Evolutionary conservation across 2,888 invertebrate genomes (phyloP).

Genomic region (Saturnia japonica): DNA sequence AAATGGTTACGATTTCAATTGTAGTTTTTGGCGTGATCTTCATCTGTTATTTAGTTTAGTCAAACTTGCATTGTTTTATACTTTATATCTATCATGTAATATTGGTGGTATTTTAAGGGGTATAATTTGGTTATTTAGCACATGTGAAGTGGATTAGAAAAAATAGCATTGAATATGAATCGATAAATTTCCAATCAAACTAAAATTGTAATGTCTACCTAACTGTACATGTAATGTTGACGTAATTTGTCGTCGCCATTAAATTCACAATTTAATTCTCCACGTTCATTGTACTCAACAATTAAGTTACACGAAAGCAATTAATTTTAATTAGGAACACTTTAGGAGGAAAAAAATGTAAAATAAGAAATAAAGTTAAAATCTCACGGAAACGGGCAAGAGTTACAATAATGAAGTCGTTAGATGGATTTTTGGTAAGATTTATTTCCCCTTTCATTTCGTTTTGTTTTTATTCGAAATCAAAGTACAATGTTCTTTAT

Average conservation of each 20-base stretch:
- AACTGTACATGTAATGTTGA: slow-evolving; percentile 27
- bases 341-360: slow-evolving; percentile 33
- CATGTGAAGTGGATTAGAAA: no score
- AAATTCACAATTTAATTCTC: slow-evolving; percentile 56
- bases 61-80: no score
- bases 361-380: slow-evolving; percentile 37
- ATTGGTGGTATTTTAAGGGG: no score
- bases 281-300: slow-evolving; percentile 54
- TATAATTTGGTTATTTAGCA: no score
- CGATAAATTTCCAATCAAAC: no score
- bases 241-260: slow-evolving; percentile 48
- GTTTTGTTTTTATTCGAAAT: neutral
- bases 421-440: neutral
- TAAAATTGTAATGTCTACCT: neutral
- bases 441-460: neutral
- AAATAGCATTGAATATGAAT: no score
- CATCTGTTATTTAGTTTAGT: no score
- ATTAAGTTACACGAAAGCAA: slow-evolving; percentile 67
- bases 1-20: no score
- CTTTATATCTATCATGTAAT: no score
- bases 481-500: neutral
- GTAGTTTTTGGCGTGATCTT: no score
- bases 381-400: slow-evolving; percentile 27
- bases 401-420: neutral
- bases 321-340: slow-evolving; percentile 71